phyloP scores from a whole-genome alignment of 2,113 vertebrate genomes.

The Phasianus colchicus region DNA sequence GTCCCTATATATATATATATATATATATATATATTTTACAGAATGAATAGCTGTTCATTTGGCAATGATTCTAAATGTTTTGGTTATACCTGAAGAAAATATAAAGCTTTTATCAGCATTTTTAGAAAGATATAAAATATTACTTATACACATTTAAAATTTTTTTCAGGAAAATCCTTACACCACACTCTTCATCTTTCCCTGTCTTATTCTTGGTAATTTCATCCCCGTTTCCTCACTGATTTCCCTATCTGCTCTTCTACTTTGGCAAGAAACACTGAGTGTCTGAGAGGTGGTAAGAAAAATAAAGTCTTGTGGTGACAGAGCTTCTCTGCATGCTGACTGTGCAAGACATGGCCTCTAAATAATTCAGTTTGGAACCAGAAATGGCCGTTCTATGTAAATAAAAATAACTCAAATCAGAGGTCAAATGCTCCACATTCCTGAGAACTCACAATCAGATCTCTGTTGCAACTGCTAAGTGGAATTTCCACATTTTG shows the following conservation, averaged over 20 bases:
- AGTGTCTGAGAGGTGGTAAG: not conserved
- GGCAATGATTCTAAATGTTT: not conserved
- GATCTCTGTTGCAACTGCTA: not conserved
- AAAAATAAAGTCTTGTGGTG: not conserved
- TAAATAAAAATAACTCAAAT: not conserved
- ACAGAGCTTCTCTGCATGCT: conserved; percentile 26
- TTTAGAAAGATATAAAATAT: not conserved
- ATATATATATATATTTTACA: not conserved
- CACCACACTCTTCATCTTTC: not conserved
- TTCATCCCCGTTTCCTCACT: not conserved
- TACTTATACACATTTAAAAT: not conserved
- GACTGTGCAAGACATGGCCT: not conserved
- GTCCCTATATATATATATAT: not conserved
- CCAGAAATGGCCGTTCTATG: not conserved
- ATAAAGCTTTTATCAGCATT: not conserved
- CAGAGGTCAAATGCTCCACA: not conserved
- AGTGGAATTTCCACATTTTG: not conserved
- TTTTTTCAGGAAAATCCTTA: not conserved
- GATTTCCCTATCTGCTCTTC: not conserved
- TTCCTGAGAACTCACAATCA: not conserved
- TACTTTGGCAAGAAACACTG: not conserved
- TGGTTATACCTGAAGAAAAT: not conserved
- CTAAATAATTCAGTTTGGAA: conserved; percentile 17
- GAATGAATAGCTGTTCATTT: not conserved
- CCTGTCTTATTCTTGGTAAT: not conserved